Percentiles rank a stretch among this genome's conserved stretches.
Evolutionary conservation across 2,888 invertebrate genomes (phyloP).

Genomic region (Drosophila meridionalis): DNA sequence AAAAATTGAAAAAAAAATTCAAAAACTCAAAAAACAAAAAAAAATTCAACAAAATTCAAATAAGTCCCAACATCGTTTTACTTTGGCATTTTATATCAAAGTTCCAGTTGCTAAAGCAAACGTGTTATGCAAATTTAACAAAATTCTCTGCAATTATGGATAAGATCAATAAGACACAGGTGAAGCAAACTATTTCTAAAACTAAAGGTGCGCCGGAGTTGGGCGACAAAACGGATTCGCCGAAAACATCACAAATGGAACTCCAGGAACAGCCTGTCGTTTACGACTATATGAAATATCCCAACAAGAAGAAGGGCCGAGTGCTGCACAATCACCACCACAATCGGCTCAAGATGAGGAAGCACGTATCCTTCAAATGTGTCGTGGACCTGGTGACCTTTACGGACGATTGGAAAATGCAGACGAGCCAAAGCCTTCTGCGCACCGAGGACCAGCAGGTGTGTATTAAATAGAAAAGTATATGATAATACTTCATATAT

Average conservation of each 20-base stretch:
- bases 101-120: background rate
- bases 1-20: too few species aligned
- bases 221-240: background rate
- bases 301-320: conserved; percentile 46
- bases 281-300: conserved; percentile 68
- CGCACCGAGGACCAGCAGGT: conserved; percentile 71
- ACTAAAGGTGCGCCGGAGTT: conserved; percentile 1
- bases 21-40: background rate
- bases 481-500: background rate
- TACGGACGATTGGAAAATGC: conserved; percentile 58
- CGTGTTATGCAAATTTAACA: conserved; percentile 11
- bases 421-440: conserved; percentile 35
- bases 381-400: conserved; percentile 61
- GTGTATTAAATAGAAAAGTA: background rate
- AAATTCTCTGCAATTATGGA: conserved; percentile 37
- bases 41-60: background rate
- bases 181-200: conserved; percentile 1
- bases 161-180: conserved; percentile 1
- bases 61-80: background rate
- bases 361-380: conserved; percentile 50
- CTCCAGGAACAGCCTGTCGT: conserved; percentile 30
- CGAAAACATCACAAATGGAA: conserved; percentile 2
- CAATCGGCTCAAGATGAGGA: conserved; percentile 16
- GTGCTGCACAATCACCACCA: background rate
- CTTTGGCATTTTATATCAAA: conserved; percentile 3